Evolutionary conservation across 2,888 invertebrate genomes (phyloP), one percentile per base, ranked within the genome.

Genomic region (Rhopalosiphum nymphaeae): DNA sequence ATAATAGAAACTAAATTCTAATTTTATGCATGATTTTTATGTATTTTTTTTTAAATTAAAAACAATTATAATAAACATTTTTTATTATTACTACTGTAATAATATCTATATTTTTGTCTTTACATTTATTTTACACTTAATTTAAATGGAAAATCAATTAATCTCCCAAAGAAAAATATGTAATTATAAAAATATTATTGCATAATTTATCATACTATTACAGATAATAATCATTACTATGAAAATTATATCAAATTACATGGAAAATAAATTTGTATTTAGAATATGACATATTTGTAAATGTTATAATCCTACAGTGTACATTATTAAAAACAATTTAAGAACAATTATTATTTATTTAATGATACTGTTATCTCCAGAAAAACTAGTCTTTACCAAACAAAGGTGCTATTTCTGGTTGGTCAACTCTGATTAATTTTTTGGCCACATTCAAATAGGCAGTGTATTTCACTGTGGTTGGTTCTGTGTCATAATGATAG

Each of bases 401-500:
- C 94, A 96, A 95, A 95, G 98, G 97, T 26, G 97, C 97, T 85
- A 96, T 96, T 13, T 95, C 93, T 0, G 98, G 98, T 95, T 97
- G 96, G 96, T 98, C 98, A 88, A 98, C 96, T 94, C 98, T 97
- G 95, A 97, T 96, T 94, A 98, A 97, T 96, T 96, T 96, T 95
- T 96, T 97, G 5, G 98, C 99, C 86, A 98, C 96, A 95, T 97
- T 97, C 96, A 99, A 98, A 96, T 98, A 99, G 0, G 98, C 99
- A 95, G 98, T 97, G 96, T 99, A 99, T 95, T 98, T 97, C 25
- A 97, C 98, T n/a, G 96, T 96, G 21, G 97, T 97, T 0, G 99
- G 99, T 57, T 98, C 98, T 21, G 98, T 98, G 96, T 99, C 99
- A 96, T 97, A 97, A 96, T 99, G 99, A 96, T 99, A 99, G 96